These are phyloP conservation scores for Eulemur rubriventer DNA, from an alignment of 2,797 vertebrate species.

Conservation along the genomic window DNA sequence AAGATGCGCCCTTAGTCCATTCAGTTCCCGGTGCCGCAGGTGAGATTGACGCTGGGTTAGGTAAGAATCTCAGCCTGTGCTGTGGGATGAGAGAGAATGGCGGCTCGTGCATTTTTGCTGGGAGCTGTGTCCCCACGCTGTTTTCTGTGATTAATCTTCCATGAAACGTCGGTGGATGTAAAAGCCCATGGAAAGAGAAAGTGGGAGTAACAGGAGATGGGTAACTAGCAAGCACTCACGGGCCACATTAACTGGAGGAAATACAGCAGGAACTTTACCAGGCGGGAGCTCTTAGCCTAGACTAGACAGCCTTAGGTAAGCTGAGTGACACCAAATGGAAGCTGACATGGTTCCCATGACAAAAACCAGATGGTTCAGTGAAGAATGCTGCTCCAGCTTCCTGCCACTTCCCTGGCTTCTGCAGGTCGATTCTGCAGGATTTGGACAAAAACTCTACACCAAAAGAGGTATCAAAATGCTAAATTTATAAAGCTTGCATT, in stretches of 20 bases:
- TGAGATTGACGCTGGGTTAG: not conserved
- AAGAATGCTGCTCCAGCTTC: not conserved
- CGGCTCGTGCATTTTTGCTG: not conserved
- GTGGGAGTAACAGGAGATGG: conserved; percentile 47
- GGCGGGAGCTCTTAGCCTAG: not conserved
- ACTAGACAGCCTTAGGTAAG: not conserved
- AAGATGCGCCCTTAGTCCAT: not conserved
- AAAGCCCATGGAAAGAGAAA: conserved; percentile 45
- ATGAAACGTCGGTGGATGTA: conserved; percentile 61
- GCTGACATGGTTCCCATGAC: not conserved
- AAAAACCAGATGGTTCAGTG: not conserved
- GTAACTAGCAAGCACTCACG: conserved; percentile 49
- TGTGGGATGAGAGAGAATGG: not conserved
- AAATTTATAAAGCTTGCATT: not conserved
- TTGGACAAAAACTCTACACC: not conserved
- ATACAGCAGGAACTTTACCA: conserved; percentile 7
- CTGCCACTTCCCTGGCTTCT: not conserved
- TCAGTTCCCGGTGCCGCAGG: not conserved
- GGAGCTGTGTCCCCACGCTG: not conserved
- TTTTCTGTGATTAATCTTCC: conserved; percentile 66
- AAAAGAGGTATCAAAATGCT: not conserved
- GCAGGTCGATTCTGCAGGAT: not conserved
- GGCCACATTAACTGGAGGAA: conserved; percentile 58
- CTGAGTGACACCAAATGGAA: not conserved
- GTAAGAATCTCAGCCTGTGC: not conserved